These are phyloP conservation scores for Eupithecia centaureata DNA, from an alignment of 2,888 invertebrate genomes.

Conservation along the genomic window DNA sequence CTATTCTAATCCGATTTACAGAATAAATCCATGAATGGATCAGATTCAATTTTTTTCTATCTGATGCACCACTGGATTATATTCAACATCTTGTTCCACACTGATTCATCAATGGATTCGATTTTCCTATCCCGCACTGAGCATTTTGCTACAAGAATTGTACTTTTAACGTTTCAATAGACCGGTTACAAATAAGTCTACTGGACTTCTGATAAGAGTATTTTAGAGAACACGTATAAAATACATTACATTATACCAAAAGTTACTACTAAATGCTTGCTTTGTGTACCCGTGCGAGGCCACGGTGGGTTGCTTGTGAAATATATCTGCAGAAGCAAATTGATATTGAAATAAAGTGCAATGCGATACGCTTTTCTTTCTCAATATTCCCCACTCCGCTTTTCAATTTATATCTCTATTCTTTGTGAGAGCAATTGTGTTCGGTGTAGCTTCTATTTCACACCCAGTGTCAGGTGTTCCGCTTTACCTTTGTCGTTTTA, in stretches of 20 bases:
- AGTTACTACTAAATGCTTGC: background rate
- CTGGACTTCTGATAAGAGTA: too few relatives aligned
- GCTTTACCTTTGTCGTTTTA: slow-evolving; percentile 17
- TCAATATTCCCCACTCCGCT: slow-evolving; percentile 57
- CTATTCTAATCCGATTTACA: too few relatives aligned
- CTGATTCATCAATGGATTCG: too few relatives aligned
- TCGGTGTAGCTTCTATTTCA: slow-evolving; percentile 54
- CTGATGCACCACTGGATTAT: too few relatives aligned
- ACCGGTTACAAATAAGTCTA: too few relatives aligned
- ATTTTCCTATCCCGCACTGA: too few relatives aligned
- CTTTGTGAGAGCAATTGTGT: slow-evolving; percentile 47
- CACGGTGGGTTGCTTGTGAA: background rate
- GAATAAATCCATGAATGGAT: too few relatives aligned
- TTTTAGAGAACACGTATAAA: background rate
- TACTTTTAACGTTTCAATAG: too few relatives aligned
- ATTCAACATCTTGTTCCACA: too few relatives aligned
- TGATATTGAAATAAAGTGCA: slow-evolving; percentile 40
- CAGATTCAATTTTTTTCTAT: too few relatives aligned
- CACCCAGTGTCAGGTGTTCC: slow-evolving; percentile 40
- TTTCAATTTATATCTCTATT: slow-evolving; percentile 57
- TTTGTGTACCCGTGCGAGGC: background rate
- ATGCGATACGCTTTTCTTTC: slow-evolving; percentile 45
- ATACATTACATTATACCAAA: too few relatives aligned
- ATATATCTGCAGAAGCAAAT: slow-evolving; percentile 22
- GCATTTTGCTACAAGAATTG: too few relatives aligned